Evolutionary conservation across 2,797 vertebrate genomes (phyloP).

Genomic region (Pseudocheirus occidentalis): DNA sequence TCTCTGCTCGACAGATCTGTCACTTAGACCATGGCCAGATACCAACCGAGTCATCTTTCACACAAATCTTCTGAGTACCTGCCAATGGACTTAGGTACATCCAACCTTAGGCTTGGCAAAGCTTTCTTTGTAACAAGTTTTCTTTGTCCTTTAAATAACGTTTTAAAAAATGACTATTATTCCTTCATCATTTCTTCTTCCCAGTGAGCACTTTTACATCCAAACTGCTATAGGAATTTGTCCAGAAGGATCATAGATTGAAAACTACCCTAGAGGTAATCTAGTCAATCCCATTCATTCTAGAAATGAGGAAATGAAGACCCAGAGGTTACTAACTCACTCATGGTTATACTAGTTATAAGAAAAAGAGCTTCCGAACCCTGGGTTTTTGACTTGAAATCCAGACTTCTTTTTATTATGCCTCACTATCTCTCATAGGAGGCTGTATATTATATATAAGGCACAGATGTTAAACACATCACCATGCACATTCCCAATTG

Average conservation of each 20-base stretch:
- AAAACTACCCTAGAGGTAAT: not conserved
- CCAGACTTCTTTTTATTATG: not conserved
- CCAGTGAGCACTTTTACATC: not conserved
- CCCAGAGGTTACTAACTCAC: not conserved
- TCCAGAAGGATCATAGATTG: not conserved
- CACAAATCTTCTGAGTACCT: not conserved
- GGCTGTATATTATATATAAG: not conserved
- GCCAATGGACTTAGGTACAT: not conserved
- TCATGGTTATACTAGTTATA: not conserved
- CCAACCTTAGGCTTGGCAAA: not conserved
- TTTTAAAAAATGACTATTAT: not conserved
- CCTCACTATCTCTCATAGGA: not conserved
- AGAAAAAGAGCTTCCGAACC: not conserved
- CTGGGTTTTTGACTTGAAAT: not conserved
- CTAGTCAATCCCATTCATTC: not conserved
- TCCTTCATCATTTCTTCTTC: not conserved
- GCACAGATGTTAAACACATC: not conserved
- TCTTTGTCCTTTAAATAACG: not conserved
- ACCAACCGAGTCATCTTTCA: not conserved
- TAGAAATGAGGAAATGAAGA: not conserved
- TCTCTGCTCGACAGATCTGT: slow-evolving; percentile 8
- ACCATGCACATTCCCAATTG: not conserved
- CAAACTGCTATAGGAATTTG: not conserved
- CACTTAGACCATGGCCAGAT: not conserved
- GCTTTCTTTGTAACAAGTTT: not conserved